Base-by-base conservation (phyloP, 2,113 vertebrate genomes). In the Chiloscyllium plagiosum region DNA sequence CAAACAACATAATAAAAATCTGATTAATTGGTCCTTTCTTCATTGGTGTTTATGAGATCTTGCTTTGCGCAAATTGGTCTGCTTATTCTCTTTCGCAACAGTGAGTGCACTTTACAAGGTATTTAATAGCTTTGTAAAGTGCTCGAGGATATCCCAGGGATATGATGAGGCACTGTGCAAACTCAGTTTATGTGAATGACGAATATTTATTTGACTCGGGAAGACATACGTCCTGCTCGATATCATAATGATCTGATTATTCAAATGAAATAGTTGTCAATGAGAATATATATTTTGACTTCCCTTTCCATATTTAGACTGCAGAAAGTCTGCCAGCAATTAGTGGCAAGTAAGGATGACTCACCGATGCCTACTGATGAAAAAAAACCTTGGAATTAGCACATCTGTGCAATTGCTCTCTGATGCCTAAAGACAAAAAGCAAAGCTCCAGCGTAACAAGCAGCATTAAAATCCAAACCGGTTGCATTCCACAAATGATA, bases 401-500 rank as follows among this genome's bases (percentile, higher is more conserved):
- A 37, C 19, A 66, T 33, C 33, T 92, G 0, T 93, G 61, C 13
- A 61, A 33, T 65, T 65, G 52, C 56, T 92, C 89, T 20, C 29
- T 66, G n/a, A 37, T 33, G 0, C n/a, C n/a, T 37, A 20, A n/a
- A 92, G 65, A 66, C 65, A 92, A 42, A 17, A 5, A 61, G 52
- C 29, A 90, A 90, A 12, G 10, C 24, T 90, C 52, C 87, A 90
- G 24, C 3, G 15, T 90, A 65, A 65, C 87, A 65, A 33, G 61
- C 87, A n/a, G 66, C 61, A 93, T 66, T 37, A 66, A 61, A 66
- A 93, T 20, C 61, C n/a, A 93, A 93, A 37, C 50, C 7, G 89
- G 89, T 66, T 68, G 33, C 61, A 66, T 93, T 93, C 89, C 89
- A 93, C 89, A 93, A 61, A 65, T 93, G 89, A 93, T 93, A 93